A percentile compares a stretch with the other conserved stretches of the same genome.
Conservation (phyloP, 2,888 invertebrate genomes). For the Tortricodes alternella region DNA sequence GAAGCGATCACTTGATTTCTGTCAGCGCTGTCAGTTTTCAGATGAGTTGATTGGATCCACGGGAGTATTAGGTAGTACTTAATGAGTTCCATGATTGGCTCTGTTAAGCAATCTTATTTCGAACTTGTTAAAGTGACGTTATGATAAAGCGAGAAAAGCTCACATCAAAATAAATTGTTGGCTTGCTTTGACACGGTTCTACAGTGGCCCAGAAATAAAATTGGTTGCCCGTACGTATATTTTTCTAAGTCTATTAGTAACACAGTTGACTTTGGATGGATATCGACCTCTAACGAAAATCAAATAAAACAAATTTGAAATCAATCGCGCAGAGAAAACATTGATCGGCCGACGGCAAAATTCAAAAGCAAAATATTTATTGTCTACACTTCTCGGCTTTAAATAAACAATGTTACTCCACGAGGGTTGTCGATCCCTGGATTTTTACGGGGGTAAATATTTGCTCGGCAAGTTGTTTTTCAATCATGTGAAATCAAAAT, state of each 20-base stretch:
- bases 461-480: conserved; percentile 1
- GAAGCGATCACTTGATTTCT: no score
- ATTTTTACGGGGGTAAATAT: conserved; percentile 11
- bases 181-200: no score
- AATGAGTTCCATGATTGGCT: no score
- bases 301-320: conserved; percentile 66
- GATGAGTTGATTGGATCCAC: no score
- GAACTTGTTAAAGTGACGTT: no score
- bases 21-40: no score
- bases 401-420: conserved; percentile 47
- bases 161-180: no score
- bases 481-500: neutral
- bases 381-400: conserved; percentile 51
- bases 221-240: no score
- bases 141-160: no score
- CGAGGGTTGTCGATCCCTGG: conserved; percentile 17
- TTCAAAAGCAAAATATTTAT: conserved; percentile 71
- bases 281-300: conserved; percentile 49
- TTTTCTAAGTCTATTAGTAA: neutral
- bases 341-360: conserved; percentile 42
- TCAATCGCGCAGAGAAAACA: conserved; percentile 53
- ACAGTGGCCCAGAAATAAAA: no score
- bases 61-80: no score
- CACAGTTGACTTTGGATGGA: neutral
- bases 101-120: no score